Percentiles rank a stretch among this genome's conserved stretches.
These are phyloP conservation scores for Eptesicus fuscus DNA, from an alignment of 2,113 vertebrate species.

Conservation along the genomic window DNA sequence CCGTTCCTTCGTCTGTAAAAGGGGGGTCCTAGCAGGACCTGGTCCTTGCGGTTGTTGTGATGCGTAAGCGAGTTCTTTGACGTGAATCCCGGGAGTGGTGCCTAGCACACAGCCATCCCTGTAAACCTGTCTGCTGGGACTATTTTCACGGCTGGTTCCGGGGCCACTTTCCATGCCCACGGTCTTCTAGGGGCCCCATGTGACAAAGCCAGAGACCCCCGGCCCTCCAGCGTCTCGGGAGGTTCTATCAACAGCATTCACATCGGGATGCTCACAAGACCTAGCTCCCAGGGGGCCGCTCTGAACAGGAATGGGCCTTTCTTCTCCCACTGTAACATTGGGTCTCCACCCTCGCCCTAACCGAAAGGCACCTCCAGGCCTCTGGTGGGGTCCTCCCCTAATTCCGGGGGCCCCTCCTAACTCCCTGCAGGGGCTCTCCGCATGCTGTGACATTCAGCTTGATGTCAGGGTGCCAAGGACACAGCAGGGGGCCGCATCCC, in stretches of 20 bases:
- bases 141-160: neutral
- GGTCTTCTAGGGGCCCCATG: neutral
- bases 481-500: neutral
- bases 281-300: neutral
- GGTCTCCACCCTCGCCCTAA: neutral
- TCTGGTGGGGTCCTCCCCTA: neutral
- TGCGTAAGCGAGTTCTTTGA: neutral
- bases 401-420: neutral
- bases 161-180: neutral
- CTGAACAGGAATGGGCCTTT: neutral
- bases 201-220: neutral
- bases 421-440: neutral
- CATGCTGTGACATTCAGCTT: neutral
- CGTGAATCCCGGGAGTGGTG: neutral
- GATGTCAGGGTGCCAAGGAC: neutral
- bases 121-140: neutral
- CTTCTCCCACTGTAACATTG: neutral
- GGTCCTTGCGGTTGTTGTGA: neutral
- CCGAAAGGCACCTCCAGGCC: neutral
- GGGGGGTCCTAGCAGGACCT: neutral
- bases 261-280: neutral
- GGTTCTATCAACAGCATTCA: neutral
- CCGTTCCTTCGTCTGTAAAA: neutral
- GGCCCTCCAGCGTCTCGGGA: neutral
- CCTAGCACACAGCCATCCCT: neutral